Base-by-base conservation (phyloP, 2,888 invertebrate species). In the Drosophila trichaetosa region DNA sequence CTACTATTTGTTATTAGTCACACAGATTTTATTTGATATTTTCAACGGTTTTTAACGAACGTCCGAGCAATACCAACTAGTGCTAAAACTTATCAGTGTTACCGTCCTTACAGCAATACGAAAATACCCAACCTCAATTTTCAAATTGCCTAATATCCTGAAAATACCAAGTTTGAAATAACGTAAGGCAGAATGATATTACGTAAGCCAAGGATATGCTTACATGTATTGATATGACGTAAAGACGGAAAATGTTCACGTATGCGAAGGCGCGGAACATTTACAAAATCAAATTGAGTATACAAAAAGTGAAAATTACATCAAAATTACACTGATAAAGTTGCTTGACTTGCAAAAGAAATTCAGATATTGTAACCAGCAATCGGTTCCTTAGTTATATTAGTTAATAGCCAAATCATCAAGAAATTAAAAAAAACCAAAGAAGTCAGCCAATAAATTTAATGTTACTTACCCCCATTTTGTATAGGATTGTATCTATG, bases 11-110 rank as follows among this genome's bases (percentile, higher is more conserved):
- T 73, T 77, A 56, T 74, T 68, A 63, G 60, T 73, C 71, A 64
- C 71, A 52, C 74, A 53, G 69, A 52, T 76, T 73, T 74, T 73
- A 68, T 83, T 80, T 72, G 53, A 70, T 87, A 87, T 73, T 81
- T 83, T 73, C 79, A 83, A 87, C 81, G 77, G 85, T 83, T 85
- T 76, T 86, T 83, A 75, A 81, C 73, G 81, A 86, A 86, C 74
- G 76, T 80, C 85, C 80, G 71, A 86, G 82, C 86, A 74, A 82
- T 73, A 81, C 85, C 83, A 84, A 84, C 79, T 78, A 78, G 78
- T 78, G 78, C 78, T 78, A 78, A 78, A 77, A 74, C 53, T 36
- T 16, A 61, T 53, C 67, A 74, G 78, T 62, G 77, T 70, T 70
- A 54, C 77, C 77, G 77, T 64, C 64, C 46, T 70, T 21, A 4